Evolutionary conservation across 1,140 invertebrate species (phyloP), one percentile per base, ranked within the genome.

Genomic region (Zaprionus ghesquierei): DNA sequence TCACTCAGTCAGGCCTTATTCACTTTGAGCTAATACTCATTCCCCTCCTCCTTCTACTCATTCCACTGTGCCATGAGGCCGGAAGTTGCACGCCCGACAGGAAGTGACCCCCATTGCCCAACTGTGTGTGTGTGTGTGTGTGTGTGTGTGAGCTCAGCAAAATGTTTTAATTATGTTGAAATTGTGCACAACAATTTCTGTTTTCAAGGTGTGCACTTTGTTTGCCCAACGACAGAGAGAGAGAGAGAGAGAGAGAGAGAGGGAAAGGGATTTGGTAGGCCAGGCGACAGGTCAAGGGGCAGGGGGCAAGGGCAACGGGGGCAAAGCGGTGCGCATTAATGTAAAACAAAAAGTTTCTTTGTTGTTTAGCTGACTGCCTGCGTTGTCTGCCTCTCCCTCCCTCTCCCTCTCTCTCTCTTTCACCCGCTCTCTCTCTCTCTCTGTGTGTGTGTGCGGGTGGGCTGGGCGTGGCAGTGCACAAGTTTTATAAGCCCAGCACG

Each of bases 111-210:
- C 44, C 54, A 74, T 74, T 70, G 44, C 18, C n/a, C 8, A 13
- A 63, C 18, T 12, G 4, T 35, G 58, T 15, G 22, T 25, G 27
- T 12, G 38, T 51, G 68, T 33, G 41, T 50, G 31, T 49, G 50
- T 68, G n/a, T 44, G 29, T 5, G 59, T 53, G 41, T 61, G 70
- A 71, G 81, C 78, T 75, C 77, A 69, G 75, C 69, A 79, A 81
- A 87, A 76, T 87, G 78, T 86, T 86, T 86, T 86, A 86, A 86
- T 86, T 86, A 86, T 86, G 75, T 82, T 76, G 49, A 73, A 79
- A 85, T 81, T 81, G 77, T 62, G 75, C 51, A 54, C 12, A 87
- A 50, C 78, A 87, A 86, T 87, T 86, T 87, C 61, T 60, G 68
- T 64, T 68, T 66, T 53, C 55, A 69, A 72, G 75, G 75, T 63